phyloP scores from a whole-genome alignment of 2,888 invertebrate species.

The Dastarcus helophoroides region DNA sequence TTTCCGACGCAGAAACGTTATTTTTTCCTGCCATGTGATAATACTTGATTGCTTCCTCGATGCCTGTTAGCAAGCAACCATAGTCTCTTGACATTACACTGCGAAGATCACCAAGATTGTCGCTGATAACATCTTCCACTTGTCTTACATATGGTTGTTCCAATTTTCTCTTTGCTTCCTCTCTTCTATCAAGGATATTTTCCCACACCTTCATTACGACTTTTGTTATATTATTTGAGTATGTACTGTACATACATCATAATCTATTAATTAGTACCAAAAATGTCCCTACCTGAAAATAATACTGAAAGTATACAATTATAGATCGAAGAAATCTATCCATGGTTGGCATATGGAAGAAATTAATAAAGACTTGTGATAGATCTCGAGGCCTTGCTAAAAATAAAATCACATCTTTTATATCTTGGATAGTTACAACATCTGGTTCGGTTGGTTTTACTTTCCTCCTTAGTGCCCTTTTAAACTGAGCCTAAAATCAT shows the following conservation, averaged over 20 bases:
- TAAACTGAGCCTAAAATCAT: slow-evolving; percentile 43
- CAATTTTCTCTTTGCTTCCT: slow-evolving; percentile 42
- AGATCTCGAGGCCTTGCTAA: slow-evolving; percentile 42
- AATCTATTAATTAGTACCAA: neutral
- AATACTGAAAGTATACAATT: slow-evolving; percentile 51
- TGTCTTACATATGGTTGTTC: slow-evolving; percentile 41
- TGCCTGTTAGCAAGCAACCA: slow-evolving; percentile 45
- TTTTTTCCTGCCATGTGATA: slow-evolving; percentile 51
- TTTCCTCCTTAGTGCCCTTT: slow-evolving; percentile 47
- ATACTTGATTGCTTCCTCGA: slow-evolving; percentile 41
- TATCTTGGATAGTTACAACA: slow-evolving; percentile 48
- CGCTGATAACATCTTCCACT: slow-evolving; percentile 39
- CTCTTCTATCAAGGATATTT: slow-evolving; percentile 41
- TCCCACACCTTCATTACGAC: slow-evolving; percentile 39
- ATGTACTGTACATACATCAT: too few species aligned
- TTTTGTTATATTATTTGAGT: neutral
- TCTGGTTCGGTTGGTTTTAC: slow-evolving; percentile 42
- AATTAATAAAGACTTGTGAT: slow-evolving; percentile 47
- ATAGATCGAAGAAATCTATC: slow-evolving; percentile 53
- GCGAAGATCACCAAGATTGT: slow-evolving; percentile 48
- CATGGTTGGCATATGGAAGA: slow-evolving; percentile 45
- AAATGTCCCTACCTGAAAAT: slow-evolving; percentile 40
- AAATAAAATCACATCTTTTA: slow-evolving; percentile 49
- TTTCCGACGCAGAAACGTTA: slow-evolving; percentile 47
- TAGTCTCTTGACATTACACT: slow-evolving; percentile 51